Base-by-base conservation (phyloP, 2,797 vertebrate species). In the Vultur gryphus region DNA sequence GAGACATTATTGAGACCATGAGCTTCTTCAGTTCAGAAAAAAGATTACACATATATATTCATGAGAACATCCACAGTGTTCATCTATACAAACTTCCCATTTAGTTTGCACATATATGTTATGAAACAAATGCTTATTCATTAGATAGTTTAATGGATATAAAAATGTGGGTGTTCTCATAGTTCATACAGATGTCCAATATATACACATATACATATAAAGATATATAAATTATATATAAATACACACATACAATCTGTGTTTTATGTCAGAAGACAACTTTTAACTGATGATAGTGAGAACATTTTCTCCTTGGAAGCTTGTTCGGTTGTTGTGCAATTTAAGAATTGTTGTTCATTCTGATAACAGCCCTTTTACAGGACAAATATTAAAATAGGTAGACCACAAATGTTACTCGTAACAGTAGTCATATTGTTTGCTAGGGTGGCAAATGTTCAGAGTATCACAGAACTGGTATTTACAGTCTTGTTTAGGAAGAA, bases 121-220 rank as follows among this genome's bases (percentile, higher is more conserved):
- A 65, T 5, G 35, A 84, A 95, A 78, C 10, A 71, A 94, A 78
- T 57, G 76, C n/a, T 70, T 46, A 26, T 80, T 80, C 43, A 28
- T 72, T 57, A 23, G 62, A 25, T 35, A 71, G 29, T 35, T 89
- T 31, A 67, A 67, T 11, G 31, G 72, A 39, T 80, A n/a, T 54
- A 83, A 86, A 96, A 92, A 79, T 91, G 91, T 96, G 93, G 82
- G 73, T 96, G 94, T 95, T 96, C 95, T 96, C 97, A 96, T 84
- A 92, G 72, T 57, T 93, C 76, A 94, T 91, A 96, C 94, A 81
- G 71, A 95, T 90, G 87, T 83, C 78, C 89, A 84, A 55, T 95
- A 95, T 95, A 86, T 93, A 96, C 90, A 97, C 85, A 59, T 69
- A 84, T 95, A 97, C 94, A 96, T 83, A 64, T 44, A 93, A 67